Base-by-base conservation (phyloP, 2,797 vertebrate genomes). In the Bryconaethiops microstoma region DNA sequence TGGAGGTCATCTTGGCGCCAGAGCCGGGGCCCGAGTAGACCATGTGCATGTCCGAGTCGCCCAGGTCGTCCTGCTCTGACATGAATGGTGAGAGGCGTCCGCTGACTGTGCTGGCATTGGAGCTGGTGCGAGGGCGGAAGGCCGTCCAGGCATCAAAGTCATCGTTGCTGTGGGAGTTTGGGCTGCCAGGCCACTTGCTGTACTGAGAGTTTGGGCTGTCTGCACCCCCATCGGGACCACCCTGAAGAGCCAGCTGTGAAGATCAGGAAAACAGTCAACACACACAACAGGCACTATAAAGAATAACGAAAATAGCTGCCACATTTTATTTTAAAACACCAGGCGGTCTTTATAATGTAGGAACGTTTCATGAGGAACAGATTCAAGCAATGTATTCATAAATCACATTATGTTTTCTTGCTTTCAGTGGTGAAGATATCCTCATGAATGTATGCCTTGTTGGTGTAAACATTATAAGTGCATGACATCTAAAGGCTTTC, bases 131-230 rank as follows among this genome's bases (percentile, higher is more conserved):
- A 57, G 97, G 95, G 84, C 98, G 94, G 92, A 99, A 97, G 52
- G 96, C 96, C 86, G 93, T 97, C 98, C 98, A 99, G 60, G 94
- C 92, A 35, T 99, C 98, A 40, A 99, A 98, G 92, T 99, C 98
- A 0, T 99, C 98, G 0, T 99, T 99, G 90, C 98, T 99, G 94
- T 99, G 98, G 69, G 97, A 97, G 91, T 95, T 97, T 19, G 98
- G 98, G 88, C 98, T 99, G 17, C 97, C 97, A 0, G 97, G 98
- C 98, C 98, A 99, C 87, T 99, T 99, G 0, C 96, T 93, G 90
- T 97, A 99, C 84, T 95, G 96, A 0, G 97, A 95, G 7, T 97
- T 95, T 0, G 97, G 97, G 88, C 97, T 99, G 87, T 99, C 98
- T 0, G 95, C 94, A 0, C 93, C 96, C 21, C 95, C 97, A 10